A percentile compares a stretch with the other conserved stretches of the same genome.
Conservation (phyloP, 2,888 invertebrate genomes). For the Heterodera filipjevi region DNA sequence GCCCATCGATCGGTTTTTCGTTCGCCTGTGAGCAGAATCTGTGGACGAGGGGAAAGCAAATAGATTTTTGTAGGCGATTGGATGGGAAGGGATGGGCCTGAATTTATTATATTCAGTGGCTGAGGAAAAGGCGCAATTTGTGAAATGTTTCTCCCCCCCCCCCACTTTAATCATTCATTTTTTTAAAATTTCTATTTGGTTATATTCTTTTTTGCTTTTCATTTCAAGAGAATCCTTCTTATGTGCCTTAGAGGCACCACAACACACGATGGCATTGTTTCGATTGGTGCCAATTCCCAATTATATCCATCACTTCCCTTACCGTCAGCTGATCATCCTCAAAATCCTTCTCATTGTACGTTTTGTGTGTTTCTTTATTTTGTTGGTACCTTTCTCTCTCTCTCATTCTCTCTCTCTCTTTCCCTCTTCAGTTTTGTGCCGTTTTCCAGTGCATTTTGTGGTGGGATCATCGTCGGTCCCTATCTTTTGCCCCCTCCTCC, state of each 20-base stretch:
- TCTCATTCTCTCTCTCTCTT: no score
- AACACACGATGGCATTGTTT: not conserved
- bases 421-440: not conserved
- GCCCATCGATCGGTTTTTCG: not conserved
- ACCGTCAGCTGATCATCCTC: slow-evolving; percentile 3
- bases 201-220: not conserved
- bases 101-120: not conserved
- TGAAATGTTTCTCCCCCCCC: no score
- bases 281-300: slow-evolving; percentile 8
- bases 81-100: not conserved
- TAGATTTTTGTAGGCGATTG: not conserved
- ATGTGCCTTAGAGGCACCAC: not conserved
- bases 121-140: not conserved
- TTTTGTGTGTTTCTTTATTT: not conserved
- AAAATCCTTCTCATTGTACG: slow-evolving; percentile 3
- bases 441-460: not conserved
- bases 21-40: not conserved
- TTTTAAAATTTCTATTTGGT: no score
- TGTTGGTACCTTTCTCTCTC: no score
- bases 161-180: no score
- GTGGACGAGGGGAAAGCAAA: not conserved
- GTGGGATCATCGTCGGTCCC: slow-evolving; percentile 2
- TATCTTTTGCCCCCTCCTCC: not conserved
- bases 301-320: slow-evolving; percentile 6
- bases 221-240: not conserved